Conservation (phyloP, 2,797 vertebrate species). For the Notoglanidium macrostoma region DNA sequence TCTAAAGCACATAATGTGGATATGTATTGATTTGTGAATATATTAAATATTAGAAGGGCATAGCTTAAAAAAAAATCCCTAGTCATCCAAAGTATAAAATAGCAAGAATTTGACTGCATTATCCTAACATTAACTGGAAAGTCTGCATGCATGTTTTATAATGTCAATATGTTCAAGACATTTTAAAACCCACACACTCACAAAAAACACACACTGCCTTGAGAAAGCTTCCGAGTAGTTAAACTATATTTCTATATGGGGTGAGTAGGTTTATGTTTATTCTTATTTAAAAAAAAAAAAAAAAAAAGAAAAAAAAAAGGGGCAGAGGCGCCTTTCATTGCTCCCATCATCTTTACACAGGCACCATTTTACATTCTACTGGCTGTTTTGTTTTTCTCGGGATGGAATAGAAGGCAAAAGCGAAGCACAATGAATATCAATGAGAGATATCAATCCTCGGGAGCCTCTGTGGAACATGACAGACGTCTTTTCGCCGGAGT, state of each 20-base stretch:
- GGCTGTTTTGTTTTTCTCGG: conserved; percentile 64
- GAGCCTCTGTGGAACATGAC: conserved; percentile 63
- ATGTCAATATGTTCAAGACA: neutral
- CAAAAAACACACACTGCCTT: neutral
- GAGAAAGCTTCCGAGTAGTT: neutral
- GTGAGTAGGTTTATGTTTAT: neutral
- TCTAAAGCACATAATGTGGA: neutral
- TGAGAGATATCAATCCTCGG: conserved; percentile 64
- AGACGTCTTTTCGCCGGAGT: conserved; percentile 54
- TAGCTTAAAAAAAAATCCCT: neutral
- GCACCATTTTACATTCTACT: conserved; percentile 65
- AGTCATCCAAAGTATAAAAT: neutral
- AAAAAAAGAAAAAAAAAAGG: neutral
- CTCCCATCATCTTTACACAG: conserved; percentile 4
- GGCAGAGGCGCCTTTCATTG: neutral
- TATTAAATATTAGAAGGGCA: neutral
- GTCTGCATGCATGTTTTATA: neutral
- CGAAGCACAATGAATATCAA: conserved; percentile 66
- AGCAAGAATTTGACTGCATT: neutral
- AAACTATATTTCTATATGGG: neutral
- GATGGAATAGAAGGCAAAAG: conserved; percentile 55
- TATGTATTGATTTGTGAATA: neutral
- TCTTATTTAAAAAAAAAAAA: neutral
- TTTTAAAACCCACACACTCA: neutral
- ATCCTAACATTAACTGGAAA: neutral